Evolutionary conservation across 1,140 invertebrate species (phyloP).

Genomic region (Holcopasites calliopsidis): DNA sequence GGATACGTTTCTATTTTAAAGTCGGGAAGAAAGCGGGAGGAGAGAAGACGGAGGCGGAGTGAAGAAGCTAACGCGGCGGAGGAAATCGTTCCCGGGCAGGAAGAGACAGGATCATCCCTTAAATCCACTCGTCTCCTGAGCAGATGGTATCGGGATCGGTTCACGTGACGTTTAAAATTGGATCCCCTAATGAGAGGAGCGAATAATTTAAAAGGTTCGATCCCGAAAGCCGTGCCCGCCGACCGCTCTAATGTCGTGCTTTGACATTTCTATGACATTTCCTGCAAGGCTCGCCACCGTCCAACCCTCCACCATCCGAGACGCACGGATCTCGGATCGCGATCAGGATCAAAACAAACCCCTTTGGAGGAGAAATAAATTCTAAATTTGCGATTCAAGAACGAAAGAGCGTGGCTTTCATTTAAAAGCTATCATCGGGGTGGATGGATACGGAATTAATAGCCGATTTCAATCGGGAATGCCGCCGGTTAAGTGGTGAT

Average conservation of each 20-base stretch:
- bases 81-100: constrained; percentile 16
- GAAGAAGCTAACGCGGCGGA: neutral
- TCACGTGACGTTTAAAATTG: constrained; percentile 30
- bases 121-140: constrained; percentile 27
- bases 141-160: constrained; percentile 37
- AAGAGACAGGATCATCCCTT: constrained; percentile 24
- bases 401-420: neutral
- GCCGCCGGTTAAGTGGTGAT: too few relatives aligned
- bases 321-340: neutral
- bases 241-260: constrained; percentile 10
- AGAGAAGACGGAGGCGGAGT: neutral
- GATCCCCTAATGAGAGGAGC: constrained; percentile 29
- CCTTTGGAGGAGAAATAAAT: too few relatives aligned
- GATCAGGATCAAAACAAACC: too few relatives aligned
- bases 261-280: constrained; percentile 40
- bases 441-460: too few relatives aligned
- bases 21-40: constrained; percentile 2
- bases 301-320: neutral
- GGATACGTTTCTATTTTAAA: constrained; percentile 54
- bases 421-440: too few relatives aligned
- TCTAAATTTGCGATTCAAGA: too few relatives aligned
- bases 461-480: too few relatives aligned
- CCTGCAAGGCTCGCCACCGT: neutral
- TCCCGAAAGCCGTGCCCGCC: neutral
- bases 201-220: constrained; percentile 40